Evolutionary conservation across 2,113 vertebrate species (phyloP).

Genomic region (rat (Rattus norvegicus)): GRCr8 NC_086023.1:131273001-131273500

Average conservation of each 20-base stretch:
- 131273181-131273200: neutral
- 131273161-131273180: neutral
- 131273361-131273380: slow-evolving; percentile 10
- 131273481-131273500: neutral
- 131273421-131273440: neutral
- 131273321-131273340: slow-evolving; percentile 19
- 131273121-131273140: neutral
- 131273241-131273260: neutral
- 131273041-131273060: slow-evolving; percentile 45
- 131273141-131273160: neutral
- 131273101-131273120: neutral
- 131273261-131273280: neutral
- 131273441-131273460: slow-evolving; percentile 35
- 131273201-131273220: neutral
- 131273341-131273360: neutral
- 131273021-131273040: slow-evolving; percentile 58
- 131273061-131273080: slow-evolving; percentile 6
- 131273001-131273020: slow-evolving; percentile 51
- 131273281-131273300: neutral
- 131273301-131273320: neutral
- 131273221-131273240: neutral
- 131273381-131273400: neutral
- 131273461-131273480: slow-evolving; percentile 5
- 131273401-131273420: neutral
- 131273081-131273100: neutral